Conservation (phyloP, 2,113 vertebrate species). For the Microcebus tavaratra region DNA sequence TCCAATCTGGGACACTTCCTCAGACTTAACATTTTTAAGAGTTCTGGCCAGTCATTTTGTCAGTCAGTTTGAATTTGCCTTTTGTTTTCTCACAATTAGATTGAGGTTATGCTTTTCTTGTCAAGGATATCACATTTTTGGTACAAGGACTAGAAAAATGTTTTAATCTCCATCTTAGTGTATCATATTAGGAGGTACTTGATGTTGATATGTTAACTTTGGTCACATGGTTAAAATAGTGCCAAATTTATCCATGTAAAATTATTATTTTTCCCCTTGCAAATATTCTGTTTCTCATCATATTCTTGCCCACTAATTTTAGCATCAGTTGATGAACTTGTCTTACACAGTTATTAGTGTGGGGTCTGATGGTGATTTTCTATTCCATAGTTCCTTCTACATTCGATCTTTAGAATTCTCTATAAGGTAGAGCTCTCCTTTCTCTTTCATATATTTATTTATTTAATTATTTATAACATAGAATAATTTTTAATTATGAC, state of each 20-base stretch:
- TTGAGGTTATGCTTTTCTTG: neutral
- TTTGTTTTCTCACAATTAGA: slow-evolving; percentile 16
- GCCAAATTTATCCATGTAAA: slow-evolving; percentile 6
- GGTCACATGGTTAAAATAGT: neutral
- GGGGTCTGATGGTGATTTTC: neutral
- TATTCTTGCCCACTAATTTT: slow-evolving; percentile 35
- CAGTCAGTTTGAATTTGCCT: neutral
- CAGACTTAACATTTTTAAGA: neutral
- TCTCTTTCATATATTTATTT: slow-evolving; percentile 27
- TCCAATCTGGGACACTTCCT: neutral
- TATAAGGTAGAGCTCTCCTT: neutral
- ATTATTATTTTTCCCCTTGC: neutral
- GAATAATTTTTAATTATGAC: slow-evolving; percentile 28
- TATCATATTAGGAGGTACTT: neutral
- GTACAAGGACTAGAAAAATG: neutral
- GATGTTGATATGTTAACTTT: neutral
- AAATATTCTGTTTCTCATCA: neutral
- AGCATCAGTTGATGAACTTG: neutral
- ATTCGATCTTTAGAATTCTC: slow-evolving; percentile 15
- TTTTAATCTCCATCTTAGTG: neutral
- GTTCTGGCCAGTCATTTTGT: neutral
- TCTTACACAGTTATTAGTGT: slow-evolving; percentile 17
- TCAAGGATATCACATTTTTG: neutral
- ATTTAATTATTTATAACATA: neutral
- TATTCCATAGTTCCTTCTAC: neutral